phyloP scores from a whole-genome alignment of 2,113 vertebrate genomes.

The Tauraco erythrolophus region DNA sequence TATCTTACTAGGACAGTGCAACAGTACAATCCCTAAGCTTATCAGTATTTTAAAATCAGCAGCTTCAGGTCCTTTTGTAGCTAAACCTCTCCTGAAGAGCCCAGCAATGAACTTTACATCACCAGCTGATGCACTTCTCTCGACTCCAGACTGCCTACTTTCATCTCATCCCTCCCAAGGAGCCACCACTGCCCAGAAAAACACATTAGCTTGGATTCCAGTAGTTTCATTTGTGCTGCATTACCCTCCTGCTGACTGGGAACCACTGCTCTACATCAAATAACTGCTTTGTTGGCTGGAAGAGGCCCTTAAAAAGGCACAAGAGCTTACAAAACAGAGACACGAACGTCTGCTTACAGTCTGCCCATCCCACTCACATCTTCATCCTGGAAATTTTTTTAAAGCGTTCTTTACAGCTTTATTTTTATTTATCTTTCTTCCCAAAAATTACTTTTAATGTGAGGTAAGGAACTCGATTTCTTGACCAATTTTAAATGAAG shows the following conservation, averaged over 20 bases:
- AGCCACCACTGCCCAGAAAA: not conserved
- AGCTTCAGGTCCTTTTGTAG: not conserved
- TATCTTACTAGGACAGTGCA: not conserved
- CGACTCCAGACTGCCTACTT: not conserved
- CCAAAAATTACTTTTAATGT: not conserved
- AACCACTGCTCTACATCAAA: not conserved
- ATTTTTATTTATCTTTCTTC: not conserved
- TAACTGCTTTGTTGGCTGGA: not conserved
- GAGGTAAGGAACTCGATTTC: not conserved
- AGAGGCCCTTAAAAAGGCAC: not conserved
- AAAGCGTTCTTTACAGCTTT: not conserved
- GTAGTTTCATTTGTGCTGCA: not conserved
- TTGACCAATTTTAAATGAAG: not conserved
- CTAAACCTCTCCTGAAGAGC: not conserved
- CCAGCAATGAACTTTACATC: not conserved
- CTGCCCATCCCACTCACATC: not conserved
- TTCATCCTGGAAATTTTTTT: not conserved
- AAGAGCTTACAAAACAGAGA: not conserved
- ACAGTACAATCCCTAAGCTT: not conserved
- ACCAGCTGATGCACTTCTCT: not conserved
- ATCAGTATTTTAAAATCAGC: not conserved
- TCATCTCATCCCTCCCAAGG: not conserved
- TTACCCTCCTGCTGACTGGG: not conserved
- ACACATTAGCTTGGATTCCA: not conserved
- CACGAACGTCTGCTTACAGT: not conserved